phyloP scores from a whole-genome alignment of 1,140 invertebrate genomes.

The Cydia fagiglandana region DNA sequence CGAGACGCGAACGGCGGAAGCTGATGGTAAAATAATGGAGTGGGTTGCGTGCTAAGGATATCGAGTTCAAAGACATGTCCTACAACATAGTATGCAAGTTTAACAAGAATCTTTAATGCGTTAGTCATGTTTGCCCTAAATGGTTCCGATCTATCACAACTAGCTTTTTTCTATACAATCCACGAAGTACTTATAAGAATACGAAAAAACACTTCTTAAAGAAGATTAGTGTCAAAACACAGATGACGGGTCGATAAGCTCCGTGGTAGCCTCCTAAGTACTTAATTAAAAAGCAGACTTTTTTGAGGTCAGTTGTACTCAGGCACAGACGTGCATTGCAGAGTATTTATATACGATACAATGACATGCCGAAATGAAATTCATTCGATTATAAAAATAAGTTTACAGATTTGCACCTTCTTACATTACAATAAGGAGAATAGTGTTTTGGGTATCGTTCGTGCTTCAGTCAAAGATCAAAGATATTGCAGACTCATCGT shows the following conservation, averaged over 20 bases:
- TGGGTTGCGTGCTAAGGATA: conserved; percentile 4
- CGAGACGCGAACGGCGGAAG: conserved; percentile 9
- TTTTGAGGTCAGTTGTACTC: conserved; percentile 47
- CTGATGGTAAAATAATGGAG: conserved; percentile 27
- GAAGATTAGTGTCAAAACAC: conserved; percentile 26
- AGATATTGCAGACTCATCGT: conserved; percentile 48
- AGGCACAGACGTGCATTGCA: conserved; percentile 38
- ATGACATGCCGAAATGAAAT: conserved; percentile 50
- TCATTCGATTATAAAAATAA: conserved; percentile 34
- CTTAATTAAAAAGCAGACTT: conserved; percentile 34
- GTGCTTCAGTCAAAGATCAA: neutral
- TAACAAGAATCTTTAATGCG: conserved; percentile 13
- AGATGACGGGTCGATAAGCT: conserved; percentile 17
- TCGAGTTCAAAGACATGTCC: conserved; percentile 23
- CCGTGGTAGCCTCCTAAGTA: conserved; percentile 1
- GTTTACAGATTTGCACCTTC: neutral
- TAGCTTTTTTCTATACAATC: neutral
- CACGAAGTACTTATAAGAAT: neutral
- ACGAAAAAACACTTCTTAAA: neutral
- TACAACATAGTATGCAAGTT: neutral
- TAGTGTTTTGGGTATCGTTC: neutral
- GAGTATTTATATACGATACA: conserved; percentile 42
- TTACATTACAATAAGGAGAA: neutral
- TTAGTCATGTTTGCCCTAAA: conserved; percentile 24
- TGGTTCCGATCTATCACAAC: neutral